Evolutionary conservation across 2,113 vertebrate genomes (phyloP).

Genomic region (Scatophagus argus): DNA sequence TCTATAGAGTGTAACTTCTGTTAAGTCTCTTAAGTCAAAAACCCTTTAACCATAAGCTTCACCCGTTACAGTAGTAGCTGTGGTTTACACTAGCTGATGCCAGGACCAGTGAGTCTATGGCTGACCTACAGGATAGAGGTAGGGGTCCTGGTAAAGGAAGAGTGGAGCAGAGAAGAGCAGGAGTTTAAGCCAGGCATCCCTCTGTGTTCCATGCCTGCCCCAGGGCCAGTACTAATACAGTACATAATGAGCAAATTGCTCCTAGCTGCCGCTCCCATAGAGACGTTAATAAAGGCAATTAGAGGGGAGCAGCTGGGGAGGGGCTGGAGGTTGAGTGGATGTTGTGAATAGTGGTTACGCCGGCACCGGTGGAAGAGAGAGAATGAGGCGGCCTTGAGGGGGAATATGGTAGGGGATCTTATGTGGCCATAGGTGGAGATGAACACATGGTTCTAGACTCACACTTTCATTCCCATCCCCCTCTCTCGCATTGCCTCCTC

Average conservation of each 20-base stretch:
- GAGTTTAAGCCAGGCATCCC: slow-evolving; percentile 73
- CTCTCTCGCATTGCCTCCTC: slow-evolving; percentile 12
- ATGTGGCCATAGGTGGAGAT: slow-evolving; percentile 60
- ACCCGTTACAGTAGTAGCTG: slow-evolving; percentile 7
- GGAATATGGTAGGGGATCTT: slow-evolving; percentile 44
- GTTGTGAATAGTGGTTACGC: slow-evolving; percentile 64
- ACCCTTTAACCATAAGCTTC: not conserved
- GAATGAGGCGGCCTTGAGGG: slow-evolving; percentile 38
- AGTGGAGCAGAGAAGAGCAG: slow-evolving; percentile 68
- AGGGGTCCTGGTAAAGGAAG: slow-evolving; percentile 70
- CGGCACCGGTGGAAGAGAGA: slow-evolving; percentile 47
- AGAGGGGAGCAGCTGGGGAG: slow-evolving; percentile 76
- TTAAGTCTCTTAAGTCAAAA: not conserved
- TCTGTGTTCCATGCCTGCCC: slow-evolving; percentile 79
- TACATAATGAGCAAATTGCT: slow-evolving; percentile 83
- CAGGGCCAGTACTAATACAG: slow-evolving; percentile 80
- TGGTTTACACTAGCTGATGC: slow-evolving; percentile 38
- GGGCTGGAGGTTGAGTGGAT: slow-evolving; percentile 70
- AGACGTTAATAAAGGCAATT: slow-evolving; percentile 86
- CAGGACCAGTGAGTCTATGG: slow-evolving; percentile 29
- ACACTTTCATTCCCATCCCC: slow-evolving; percentile 18
- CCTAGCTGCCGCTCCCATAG: slow-evolving; percentile 83
- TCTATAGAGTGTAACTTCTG: no score
- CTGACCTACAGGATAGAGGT: slow-evolving; percentile 39
- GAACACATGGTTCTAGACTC: slow-evolving; percentile 36